A percentile compares a stretch with the other conserved stretches of the same genome.
Conservation (phyloP, 2,888 invertebrate genomes). For the Hanleya hanleyi region DNA sequence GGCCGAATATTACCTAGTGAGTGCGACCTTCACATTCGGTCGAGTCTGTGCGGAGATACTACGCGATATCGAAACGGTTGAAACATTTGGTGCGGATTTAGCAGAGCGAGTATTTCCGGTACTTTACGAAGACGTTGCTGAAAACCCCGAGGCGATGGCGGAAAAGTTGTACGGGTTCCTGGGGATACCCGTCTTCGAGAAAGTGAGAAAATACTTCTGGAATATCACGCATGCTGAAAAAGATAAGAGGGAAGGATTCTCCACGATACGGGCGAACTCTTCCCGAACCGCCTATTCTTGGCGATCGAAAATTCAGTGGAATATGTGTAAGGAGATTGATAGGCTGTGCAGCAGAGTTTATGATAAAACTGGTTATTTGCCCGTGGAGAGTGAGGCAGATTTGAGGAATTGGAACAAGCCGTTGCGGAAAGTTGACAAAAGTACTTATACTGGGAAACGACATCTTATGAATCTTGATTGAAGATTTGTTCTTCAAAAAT, state of each 20-base stretch:
- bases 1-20: background rate
- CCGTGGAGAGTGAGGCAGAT: background rate
- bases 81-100: background rate
- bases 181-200: background rate
- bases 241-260: background rate
- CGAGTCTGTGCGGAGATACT: background rate
- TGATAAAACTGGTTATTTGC: background rate
- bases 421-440: no score
- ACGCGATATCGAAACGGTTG: background rate
- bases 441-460: no score
- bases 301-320: background rate
- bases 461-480: no score
- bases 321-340: background rate
- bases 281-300: background rate
- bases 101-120: background rate
- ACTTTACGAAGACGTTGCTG: background rate
- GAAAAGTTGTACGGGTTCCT: background rate
- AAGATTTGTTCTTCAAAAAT: no score
- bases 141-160: background rate
- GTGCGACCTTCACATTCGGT: background rate
- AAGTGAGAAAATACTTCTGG: background rate
- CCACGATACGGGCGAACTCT: background rate
- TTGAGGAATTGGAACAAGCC: background rate
- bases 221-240: background rate
- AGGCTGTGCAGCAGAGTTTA: background rate